Conservation (phyloP, 2,113 vertebrate species). For the Aythya baeri region DNA sequence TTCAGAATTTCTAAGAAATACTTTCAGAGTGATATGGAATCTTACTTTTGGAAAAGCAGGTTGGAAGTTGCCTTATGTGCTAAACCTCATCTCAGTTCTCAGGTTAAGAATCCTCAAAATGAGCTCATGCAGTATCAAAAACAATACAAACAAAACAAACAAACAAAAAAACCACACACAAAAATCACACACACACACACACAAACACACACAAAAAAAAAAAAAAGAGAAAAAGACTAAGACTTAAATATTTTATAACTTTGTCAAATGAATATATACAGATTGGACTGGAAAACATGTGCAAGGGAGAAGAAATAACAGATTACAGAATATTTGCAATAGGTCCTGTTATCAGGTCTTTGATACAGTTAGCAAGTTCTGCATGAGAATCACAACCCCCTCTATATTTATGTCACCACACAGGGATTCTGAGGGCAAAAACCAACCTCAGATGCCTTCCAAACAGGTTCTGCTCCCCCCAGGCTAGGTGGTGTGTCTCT, state of each 20-base stretch:
- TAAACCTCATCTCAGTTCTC: neutral
- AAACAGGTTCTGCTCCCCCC: neutral
- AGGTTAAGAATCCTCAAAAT: neutral
- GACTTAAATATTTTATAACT: neutral
- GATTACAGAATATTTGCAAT: neutral
- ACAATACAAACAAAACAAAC: no score
- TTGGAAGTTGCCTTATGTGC: neutral
- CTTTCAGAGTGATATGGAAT: neutral
- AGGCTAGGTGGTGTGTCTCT: neutral
- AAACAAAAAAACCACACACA: no score
- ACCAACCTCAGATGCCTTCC: neutral
- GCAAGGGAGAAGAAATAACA: rapidly evolving
- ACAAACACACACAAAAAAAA: no score
- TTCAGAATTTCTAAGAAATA: neutral
- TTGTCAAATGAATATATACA: neutral
- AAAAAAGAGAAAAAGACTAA: neutral
- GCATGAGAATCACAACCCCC: neutral
- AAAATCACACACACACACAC: no score
- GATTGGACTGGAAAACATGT: neutral
- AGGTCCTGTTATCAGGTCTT: neutral
- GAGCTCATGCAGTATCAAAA: neutral
- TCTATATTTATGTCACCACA: neutral
- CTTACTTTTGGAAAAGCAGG: neutral
- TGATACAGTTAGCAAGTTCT: neutral
- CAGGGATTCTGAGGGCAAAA: neutral